Evolutionary conservation across 2,797 vertebrate genomes (phyloP).

Genomic region (Arnoldichthys spilopterus): DNA sequence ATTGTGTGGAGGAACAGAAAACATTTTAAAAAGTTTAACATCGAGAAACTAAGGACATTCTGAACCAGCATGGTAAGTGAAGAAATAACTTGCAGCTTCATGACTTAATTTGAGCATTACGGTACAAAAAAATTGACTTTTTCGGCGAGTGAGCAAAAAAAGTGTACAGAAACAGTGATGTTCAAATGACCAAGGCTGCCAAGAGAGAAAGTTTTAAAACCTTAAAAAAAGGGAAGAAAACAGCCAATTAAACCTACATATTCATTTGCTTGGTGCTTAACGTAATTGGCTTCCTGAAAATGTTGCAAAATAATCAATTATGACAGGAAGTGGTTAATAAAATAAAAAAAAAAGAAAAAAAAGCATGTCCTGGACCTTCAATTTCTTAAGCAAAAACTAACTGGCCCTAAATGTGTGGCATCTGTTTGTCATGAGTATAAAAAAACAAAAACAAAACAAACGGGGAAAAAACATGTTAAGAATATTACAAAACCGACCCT

Average conservation of each 20-base stretch:
- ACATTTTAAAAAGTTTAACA: slow-evolving; percentile 78
- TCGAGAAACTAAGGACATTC: slow-evolving; percentile 84
- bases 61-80: slow-evolving; percentile 64
- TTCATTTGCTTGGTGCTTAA: slow-evolving; percentile 39
- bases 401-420: slow-evolving; percentile 84
- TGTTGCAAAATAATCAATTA: slow-evolving; percentile 32
- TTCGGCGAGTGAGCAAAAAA: slow-evolving; percentile 78
- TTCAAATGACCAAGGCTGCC: slow-evolving; percentile 73
- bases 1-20: slow-evolving; percentile 81
- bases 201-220: slow-evolving; percentile 78
- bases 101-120: slow-evolving; percentile 85
- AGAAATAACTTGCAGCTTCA: slow-evolving; percentile 72
- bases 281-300: slow-evolving; percentile 42
- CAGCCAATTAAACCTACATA: slow-evolving; percentile 66
- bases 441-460: slow-evolving; percentile 62
- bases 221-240: slow-evolving; percentile 18
- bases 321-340: slow-evolving; percentile 38
- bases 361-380: slow-evolving; percentile 81
- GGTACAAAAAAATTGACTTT: slow-evolving; percentile 72
- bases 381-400: slow-evolving; percentile 88
- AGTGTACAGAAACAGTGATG: slow-evolving; percentile 81
- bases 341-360: slow-evolving; percentile 76
- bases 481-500: slow-evolving; percentile 86
- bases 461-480: slow-evolving; percentile 61
- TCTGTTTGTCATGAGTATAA: slow-evolving; percentile 76